Base-by-base conservation (phyloP, 2,888 invertebrate species). In the Helicoverpa assulta region DNA sequence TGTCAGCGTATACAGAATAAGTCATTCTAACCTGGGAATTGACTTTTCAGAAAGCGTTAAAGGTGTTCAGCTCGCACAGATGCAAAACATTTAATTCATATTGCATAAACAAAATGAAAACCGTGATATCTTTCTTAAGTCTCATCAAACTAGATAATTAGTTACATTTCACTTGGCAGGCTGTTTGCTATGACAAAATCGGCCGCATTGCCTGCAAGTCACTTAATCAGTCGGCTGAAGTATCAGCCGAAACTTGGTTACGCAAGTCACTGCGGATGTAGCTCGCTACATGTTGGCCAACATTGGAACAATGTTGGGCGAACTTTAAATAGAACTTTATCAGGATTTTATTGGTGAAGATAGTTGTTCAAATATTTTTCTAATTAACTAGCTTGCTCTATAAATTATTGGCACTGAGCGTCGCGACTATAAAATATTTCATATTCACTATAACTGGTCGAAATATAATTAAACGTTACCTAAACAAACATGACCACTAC, bases 171-270 rank as follows among this genome's bases (percentile, higher is more conserved):
- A 86, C 84, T 86, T 83, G 81, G 76, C 79, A 76, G 65, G 70
- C 68, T 73, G 80, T 77, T 83, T 76, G 78, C 80, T 81, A 80
- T 82, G 83, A 83, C 83, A 86, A 83, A 83, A 86, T 86, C 83
- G 78, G 76, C 76, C 68, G 56, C 65, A 69, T 69, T 65, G 67
- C 62, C 73, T 83, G 85, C 85, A 87, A 86, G 86, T 87, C 86
- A 86, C 85, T 86, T 86, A 85, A 87, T 85, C 88, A 88, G 83
- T 50, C 62, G 33, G 53, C 62, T 75, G 81, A 80, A 76, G 78
- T 78, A 82, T 76, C 64, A 76, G 69, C 66, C 50, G 58, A 57
- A 80, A 80, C 76, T 79, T 71, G 78, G 81, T 84, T 78, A 78
- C 61, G 73, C 76, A 72, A 84, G 82, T 84, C 83, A 84, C 76